Evolutionary conservation across 2,888 invertebrate genomes (phyloP).

Genomic region (Anaspis maculata): DNA sequence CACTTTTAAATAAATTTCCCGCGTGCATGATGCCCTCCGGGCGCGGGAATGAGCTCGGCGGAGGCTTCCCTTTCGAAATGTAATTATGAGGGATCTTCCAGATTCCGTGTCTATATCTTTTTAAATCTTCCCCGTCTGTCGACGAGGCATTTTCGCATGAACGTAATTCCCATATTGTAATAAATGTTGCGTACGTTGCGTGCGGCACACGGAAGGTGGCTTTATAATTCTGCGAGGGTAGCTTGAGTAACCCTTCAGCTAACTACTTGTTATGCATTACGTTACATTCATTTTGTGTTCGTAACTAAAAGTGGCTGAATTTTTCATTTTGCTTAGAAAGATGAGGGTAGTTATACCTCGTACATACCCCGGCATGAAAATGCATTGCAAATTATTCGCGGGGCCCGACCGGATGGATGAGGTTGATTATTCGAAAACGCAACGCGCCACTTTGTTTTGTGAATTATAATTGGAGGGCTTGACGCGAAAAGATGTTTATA

Average conservation of each 20-base stretch:
- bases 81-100: constrained; percentile 7
- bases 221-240: constrained; percentile 39
- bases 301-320: constrained; percentile 40
- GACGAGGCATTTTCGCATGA: constrained; percentile 13
- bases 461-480: too few relatives aligned
- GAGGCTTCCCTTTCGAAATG: background rate
- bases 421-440: too few relatives aligned
- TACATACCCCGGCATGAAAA: constrained; percentile 31
- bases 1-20: constrained; percentile 1
- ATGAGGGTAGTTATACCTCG: constrained; percentile 36
- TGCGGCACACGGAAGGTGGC: constrained; percentile 28
- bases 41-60: too few relatives aligned
- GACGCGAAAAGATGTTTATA: too few relatives aligned
- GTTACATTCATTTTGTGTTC: constrained; percentile 41
- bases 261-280: constrained; percentile 44
- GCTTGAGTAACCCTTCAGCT: constrained; percentile 37
- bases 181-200: constrained; percentile 33
- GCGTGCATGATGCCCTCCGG: constrained; percentile 1
- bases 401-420: too few relatives aligned
- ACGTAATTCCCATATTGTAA: constrained; percentile 27
- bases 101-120: constrained; percentile 4
- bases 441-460: too few relatives aligned
- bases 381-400: constrained; percentile 19
- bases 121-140: constrained; percentile 5
- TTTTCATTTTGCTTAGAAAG: constrained; percentile 38